Evolutionary conservation across 2,113 vertebrate species (phyloP).

Genomic region (Ariopsis seemanni): DNA sequence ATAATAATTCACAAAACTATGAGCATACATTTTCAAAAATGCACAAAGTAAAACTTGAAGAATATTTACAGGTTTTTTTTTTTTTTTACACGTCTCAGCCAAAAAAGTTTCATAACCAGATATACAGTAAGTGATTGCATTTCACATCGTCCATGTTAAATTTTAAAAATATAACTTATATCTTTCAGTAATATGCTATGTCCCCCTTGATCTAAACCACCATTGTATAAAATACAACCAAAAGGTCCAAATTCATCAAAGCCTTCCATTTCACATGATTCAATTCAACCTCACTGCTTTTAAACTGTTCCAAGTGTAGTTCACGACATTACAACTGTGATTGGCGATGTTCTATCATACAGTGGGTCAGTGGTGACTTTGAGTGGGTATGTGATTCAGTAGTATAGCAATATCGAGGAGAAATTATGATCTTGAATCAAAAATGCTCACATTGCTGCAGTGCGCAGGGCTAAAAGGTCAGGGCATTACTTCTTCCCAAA

Average conservation of each 20-base stretch:
- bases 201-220: constrained; percentile 41
- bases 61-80: constrained; percentile 53
- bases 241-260: constrained; percentile 51
- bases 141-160: constrained; percentile 60
- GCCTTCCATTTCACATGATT: constrained; percentile 37
- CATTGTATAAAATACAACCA: constrained; percentile 47
- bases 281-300: neutral
- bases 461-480: constrained; percentile 34
- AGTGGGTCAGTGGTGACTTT: neutral
- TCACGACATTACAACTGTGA: neutral
- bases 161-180: constrained; percentile 52
- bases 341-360: constrained; percentile 26
- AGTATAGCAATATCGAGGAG: constrained; percentile 9
- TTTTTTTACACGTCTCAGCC: constrained; percentile 26
- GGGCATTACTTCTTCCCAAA: constrained; percentile 8
- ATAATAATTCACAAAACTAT: constrained; percentile 66
- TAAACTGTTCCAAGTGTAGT: constrained; percentile 5
- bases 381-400: constrained; percentile 1
- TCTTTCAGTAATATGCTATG: constrained; percentile 46
- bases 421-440: neutral
- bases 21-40: constrained; percentile 70
- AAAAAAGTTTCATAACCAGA: constrained; percentile 39
- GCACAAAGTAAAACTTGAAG: constrained; percentile 62
- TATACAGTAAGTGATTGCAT: constrained; percentile 64
- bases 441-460: constrained; percentile 35